Evolutionary conservation across 2,797 vertebrate species (phyloP).

Genomic region (Sylvia borin): DNA sequence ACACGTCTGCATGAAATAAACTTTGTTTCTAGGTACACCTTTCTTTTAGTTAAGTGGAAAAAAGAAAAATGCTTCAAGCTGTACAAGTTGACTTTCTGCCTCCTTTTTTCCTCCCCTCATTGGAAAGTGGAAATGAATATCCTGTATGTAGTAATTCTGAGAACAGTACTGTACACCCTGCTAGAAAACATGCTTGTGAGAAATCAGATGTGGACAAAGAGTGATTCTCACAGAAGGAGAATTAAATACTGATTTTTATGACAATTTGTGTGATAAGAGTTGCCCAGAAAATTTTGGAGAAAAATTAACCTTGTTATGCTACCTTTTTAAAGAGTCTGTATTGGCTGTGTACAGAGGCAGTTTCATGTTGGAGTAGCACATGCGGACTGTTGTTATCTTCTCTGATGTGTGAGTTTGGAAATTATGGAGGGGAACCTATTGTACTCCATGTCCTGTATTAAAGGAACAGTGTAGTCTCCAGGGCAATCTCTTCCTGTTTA

Average conservation of each 20-base stretch:
- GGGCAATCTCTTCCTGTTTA: not conserved
- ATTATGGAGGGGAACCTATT: not conserved
- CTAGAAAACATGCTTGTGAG: not conserved
- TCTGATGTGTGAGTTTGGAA: not conserved
- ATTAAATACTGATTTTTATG: not conserved
- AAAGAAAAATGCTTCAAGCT: not conserved
- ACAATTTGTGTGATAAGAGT: not conserved
- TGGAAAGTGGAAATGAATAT: not conserved
- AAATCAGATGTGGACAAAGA: not conserved
- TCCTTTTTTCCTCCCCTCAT: not conserved
- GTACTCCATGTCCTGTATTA: not conserved
- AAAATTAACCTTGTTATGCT: not conserved
- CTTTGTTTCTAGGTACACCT: not conserved
- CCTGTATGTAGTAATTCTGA: not conserved
- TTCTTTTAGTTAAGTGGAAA: not conserved
- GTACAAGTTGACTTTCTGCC: not conserved
- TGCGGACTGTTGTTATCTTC: not conserved
- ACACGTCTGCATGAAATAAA: not conserved
- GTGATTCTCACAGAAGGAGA: not conserved
- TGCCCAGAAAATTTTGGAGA: not conserved
- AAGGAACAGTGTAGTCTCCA: not conserved
- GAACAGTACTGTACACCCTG: not conserved
- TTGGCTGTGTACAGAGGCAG: not conserved
- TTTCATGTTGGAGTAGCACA: not conserved
- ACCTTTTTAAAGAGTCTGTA: not conserved